A percentile compares a stretch with the other conserved stretches of the same genome.
phyloP scores from a whole-genome alignment of 2,888 invertebrate genomes.

The Eremobia ochroleuca region DNA sequence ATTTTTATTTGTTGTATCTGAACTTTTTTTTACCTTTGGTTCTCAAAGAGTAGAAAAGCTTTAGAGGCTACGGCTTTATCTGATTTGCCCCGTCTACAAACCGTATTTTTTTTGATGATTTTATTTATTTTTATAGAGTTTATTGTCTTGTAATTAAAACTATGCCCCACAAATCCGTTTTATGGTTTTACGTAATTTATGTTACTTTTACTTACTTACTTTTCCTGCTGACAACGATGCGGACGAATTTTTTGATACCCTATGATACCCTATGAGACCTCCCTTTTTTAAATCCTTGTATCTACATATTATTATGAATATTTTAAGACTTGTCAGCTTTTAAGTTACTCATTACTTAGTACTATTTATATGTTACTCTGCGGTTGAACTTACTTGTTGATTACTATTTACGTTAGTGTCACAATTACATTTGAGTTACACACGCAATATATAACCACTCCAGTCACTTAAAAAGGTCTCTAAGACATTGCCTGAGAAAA shows the following conservation, averaged over 20 bases:
- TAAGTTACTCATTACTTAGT: too few relatives aligned
- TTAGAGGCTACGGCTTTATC: background rate
- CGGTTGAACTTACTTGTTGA: background rate
- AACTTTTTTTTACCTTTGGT: background rate
- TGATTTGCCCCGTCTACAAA: background rate
- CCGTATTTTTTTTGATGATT: background rate
- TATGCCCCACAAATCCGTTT: background rate
- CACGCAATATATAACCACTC: background rate
- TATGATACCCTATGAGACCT: too few relatives aligned
- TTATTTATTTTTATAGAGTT: background rate
- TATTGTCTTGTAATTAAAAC: background rate
- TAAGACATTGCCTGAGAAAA: background rate
- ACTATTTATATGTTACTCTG: too few relatives aligned
- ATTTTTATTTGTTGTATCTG: constrained; percentile 2
- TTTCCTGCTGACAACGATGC: too few relatives aligned
- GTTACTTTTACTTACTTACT: background rate
- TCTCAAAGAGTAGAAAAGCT: background rate
- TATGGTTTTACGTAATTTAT: background rate
- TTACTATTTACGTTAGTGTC: background rate
- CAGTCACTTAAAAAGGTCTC: background rate
- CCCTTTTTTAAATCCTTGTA: too few relatives aligned
- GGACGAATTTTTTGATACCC: too few relatives aligned
- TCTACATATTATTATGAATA: too few relatives aligned
- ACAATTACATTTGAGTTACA: background rate
- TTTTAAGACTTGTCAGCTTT: too few relatives aligned